Conservation (phyloP, 2,113 vertebrate genomes). For the Psittacula cyanocephala region DNA sequence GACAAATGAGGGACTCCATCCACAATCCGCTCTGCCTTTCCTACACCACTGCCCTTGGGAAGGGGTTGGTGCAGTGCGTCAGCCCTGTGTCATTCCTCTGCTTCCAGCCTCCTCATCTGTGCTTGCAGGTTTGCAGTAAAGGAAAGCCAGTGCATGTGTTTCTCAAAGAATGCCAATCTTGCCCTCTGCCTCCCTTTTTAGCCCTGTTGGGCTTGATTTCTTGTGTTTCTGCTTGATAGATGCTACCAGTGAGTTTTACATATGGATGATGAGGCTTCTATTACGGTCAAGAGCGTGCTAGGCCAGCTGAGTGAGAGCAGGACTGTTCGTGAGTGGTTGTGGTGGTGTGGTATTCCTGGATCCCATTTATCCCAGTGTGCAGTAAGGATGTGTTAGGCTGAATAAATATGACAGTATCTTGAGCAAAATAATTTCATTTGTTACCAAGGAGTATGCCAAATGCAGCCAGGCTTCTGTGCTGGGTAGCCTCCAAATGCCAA, state of each 20-base stretch:
- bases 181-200: not conserved
- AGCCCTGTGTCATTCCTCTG: accelerated
- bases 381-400: not conserved
- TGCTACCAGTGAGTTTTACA: not conserved
- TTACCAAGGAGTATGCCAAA: not conserved
- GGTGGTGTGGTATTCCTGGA: not conserved
- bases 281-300: accelerated
- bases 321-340: accelerated
- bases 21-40: not conserved
- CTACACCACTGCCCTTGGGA: not conserved
- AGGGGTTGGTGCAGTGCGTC: accelerated
- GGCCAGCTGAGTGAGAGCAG: not conserved
- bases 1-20: not conserved
- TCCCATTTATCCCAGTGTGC: not conserved
- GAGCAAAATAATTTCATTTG: not conserved
- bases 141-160: not conserved
- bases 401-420: not conserved
- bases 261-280: accelerated
- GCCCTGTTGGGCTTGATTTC: accelerated
- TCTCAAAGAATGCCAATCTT: not conserved
- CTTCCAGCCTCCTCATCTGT: not conserved
- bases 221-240: not conserved
- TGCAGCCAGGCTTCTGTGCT: not conserved
- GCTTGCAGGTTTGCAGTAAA: not conserved
- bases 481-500: not conserved